Conservation (phyloP, 2,888 invertebrate species). For the Panzeria rudis region DNA sequence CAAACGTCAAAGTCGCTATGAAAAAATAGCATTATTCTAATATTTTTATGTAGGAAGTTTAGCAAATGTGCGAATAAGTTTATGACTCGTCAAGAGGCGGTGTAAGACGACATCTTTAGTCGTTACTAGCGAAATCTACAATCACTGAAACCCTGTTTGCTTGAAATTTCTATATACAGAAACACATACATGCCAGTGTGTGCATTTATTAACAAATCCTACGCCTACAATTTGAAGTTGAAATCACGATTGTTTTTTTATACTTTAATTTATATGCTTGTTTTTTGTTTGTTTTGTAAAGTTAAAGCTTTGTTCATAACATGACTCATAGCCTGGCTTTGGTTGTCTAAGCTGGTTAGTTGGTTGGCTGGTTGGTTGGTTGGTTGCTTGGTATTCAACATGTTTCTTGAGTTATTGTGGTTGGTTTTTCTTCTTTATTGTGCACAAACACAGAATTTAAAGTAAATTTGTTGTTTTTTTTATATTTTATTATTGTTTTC, state of each 20-base stretch:
- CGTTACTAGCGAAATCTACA: neutral
- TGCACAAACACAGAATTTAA: conserved; percentile 54
- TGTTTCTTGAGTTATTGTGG: conserved; percentile 43
- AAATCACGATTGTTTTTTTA: conserved; percentile 20
- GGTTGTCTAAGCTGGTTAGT: conserved; percentile 18
- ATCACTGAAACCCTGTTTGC: neutral
- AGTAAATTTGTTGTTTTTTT: conserved; percentile 15
- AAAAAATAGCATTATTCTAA: too few relatives aligned
- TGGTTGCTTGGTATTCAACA: conserved; percentile 64
- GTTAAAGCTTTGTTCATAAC: conserved; percentile 38
- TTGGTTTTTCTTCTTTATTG: neutral
- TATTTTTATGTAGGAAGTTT: too few relatives aligned
- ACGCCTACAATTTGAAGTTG: conserved; percentile 15
- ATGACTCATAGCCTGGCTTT: conserved; percentile 61
- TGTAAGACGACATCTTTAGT: too few relatives aligned
- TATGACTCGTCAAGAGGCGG: too few relatives aligned
- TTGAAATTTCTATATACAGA: neutral
- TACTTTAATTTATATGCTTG: neutral
- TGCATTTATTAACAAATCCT: neutral
- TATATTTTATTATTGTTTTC: conserved; percentile 16
- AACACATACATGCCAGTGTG: neutral
- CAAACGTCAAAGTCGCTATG: too few relatives aligned
- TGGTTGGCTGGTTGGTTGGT: conserved; percentile 52
- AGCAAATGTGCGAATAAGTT: too few relatives aligned
- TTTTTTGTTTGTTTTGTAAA: conserved; percentile 13